Conservation (phyloP, 2,113 vertebrate genomes). For the Cinclus cinclus region DNA sequence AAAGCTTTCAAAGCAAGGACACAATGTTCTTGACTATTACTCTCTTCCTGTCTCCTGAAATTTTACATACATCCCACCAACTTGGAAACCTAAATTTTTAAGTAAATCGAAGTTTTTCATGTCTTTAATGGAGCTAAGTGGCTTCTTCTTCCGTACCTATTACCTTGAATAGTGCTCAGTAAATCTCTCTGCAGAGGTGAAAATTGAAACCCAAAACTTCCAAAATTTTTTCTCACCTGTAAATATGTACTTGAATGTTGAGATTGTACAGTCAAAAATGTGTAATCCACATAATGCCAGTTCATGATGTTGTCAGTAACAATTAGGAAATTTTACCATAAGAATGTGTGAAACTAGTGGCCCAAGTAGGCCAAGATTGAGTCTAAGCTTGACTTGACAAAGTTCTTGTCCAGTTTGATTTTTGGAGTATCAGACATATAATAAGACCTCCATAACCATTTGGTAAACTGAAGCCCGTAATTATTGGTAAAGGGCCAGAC, state of each 20-base stretch:
- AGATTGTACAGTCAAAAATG: neutral
- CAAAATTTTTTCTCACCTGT: neutral
- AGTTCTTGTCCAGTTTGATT: neutral
- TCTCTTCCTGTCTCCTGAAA: neutral
- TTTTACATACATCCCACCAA: neutral
- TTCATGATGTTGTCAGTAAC: neutral
- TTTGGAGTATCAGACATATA: neutral
- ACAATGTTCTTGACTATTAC: neutral
- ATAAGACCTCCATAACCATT: neutral
- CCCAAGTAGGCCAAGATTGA: neutral
- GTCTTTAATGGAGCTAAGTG: neutral
- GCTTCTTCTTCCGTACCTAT: neutral
- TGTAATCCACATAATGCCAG: neutral
- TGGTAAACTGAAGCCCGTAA: neutral
- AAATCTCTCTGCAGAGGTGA: neutral
- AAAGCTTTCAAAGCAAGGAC: conserved; percentile 2
- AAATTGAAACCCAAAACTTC: neutral
- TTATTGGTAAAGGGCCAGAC: neutral
- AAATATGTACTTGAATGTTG: neutral
- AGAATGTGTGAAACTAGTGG: neutral
- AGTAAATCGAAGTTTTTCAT: neutral
- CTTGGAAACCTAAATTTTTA: neutral
- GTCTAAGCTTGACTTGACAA: neutral
- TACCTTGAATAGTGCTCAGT: neutral
- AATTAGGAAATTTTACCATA: neutral